Base-by-base conservation (phyloP, 2,888 invertebrate genomes). In the Pachycephus smyrnensis region DNA sequence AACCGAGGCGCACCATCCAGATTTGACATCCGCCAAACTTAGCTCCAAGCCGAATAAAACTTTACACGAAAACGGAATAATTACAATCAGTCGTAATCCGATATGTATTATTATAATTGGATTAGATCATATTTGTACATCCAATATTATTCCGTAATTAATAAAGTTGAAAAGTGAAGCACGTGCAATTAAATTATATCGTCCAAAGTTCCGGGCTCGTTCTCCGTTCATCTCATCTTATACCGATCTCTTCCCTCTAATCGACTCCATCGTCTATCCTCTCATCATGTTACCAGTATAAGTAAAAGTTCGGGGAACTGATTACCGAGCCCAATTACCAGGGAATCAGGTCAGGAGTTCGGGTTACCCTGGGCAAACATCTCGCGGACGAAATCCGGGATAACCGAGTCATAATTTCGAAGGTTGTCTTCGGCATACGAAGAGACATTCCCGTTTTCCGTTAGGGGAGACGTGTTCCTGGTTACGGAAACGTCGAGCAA, bases 361-460 rank as follows among this genome's bases (percentile, higher is more conserved):
- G 23, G 9, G 55, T 55, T 76, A 40, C 32, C 23, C 23, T 23
- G 23, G 23, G 11, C 76, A 77, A 79, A 77, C 76, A 75, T 78
- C 79, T 75, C 73, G 37, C 55, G 76, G 76, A 76, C 79, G 76
- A 81, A 79, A 81, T 81, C 78, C 75, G 73, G 77, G 81, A 81
- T 81, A 80, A 81, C 77, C 75, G 81, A 33, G 75, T 74, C 76
- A 75, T 81, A 81, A 81, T 80, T 78, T 77, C 76, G 74, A 74
- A 68, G 76, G 77, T 77, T 77, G 75, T 79, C 75, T 77, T 73
- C 75, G 77, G 75, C 76, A 75, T 76, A 80, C 78, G 75, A 80
- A 77, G 73, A 68, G 75, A 32, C 71, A 6, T 23, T 55, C 6
- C 55, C 55, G 55, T 55, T 15, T 55, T 23, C 55, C 23, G 55